These are phyloP conservation scores for Calliscelio sp. DNA, from an alignment of 2,888 invertebrate species.

Conservation along the genomic window DNA sequence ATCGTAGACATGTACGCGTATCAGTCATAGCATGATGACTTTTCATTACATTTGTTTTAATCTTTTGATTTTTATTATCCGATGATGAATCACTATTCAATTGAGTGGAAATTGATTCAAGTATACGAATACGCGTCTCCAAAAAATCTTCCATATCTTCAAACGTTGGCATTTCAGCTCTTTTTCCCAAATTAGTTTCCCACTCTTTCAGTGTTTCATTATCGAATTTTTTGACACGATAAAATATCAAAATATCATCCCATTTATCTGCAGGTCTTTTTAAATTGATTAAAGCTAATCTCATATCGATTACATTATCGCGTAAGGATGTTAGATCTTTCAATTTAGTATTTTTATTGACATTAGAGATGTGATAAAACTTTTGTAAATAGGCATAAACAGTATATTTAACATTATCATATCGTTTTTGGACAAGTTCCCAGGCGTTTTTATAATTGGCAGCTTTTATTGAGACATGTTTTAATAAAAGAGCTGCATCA, in stretches of 20 bases:
- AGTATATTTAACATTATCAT: background rate
- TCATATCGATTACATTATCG: background rate
- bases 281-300: background rate
- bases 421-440: background rate
- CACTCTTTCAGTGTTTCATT: background rate
- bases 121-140: background rate
- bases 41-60: too few species aligned
- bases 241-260: constrained; percentile 8
- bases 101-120: background rate
- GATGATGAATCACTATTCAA: too few species aligned
- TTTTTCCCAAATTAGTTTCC: background rate
- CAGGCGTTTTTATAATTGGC: background rate
- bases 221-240: background rate
- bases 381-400: background rate
- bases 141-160: background rate
- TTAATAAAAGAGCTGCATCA: background rate
- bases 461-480: background rate
- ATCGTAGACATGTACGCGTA: too few species aligned
- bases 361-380: background rate
- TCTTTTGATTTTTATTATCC: too few species aligned
- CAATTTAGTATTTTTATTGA: too few species aligned
- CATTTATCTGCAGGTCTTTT: background rate
- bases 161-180: background rate
- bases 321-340: background rate
- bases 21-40: too few species aligned